Percentiles rank a stretch among this genome's conserved stretches.
Evolutionary conservation across 2,888 invertebrate genomes (phyloP).

Genomic region (Drosophila demipolita): DNA sequence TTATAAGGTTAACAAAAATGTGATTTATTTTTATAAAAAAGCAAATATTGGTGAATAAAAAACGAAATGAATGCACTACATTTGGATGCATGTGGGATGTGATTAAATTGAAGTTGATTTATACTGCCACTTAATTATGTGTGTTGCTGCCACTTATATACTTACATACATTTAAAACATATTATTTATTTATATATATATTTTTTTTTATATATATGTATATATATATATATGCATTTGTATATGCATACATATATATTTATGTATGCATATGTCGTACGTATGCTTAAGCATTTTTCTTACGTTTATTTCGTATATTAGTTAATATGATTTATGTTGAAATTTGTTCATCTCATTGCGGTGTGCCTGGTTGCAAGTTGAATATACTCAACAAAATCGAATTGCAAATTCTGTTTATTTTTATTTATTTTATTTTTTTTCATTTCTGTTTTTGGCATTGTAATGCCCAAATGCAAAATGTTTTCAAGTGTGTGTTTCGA

Average conservation of each 20-base stretch:
- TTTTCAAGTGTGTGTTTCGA: constrained; percentile 15
- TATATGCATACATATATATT: constrained; percentile 2
- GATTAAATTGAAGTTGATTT: constrained; percentile 40
- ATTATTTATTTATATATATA: constrained; percentile 43
- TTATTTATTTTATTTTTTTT: constrained; percentile 12
- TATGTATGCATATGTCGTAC: constrained; percentile 24
- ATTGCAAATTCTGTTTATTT: constrained; percentile 49
- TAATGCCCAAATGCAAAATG: constrained; percentile 51
- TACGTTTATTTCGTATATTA: constrained; percentile 59
- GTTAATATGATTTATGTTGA: constrained; percentile 52
- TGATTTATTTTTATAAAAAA: constrained; percentile 11
- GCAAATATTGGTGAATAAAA: constrained; percentile 9
- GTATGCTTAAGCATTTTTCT: constrained; percentile 54
- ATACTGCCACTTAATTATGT: constrained; percentile 67
- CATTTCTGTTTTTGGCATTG: constrained; percentile 36
- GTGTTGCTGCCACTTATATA: constrained; percentile 69
- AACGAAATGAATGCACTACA: constrained; percentile 32
- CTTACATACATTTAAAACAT: constrained; percentile 81
- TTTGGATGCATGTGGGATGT: constrained; percentile 30
- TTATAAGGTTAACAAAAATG: constrained; percentile 14
- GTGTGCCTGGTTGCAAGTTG: constrained; percentile 61
- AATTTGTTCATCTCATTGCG: constrained; percentile 68
- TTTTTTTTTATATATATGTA: constrained; percentile 27
- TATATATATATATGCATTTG: constrained; percentile 18
- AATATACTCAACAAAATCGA: constrained; percentile 37